Evolutionary conservation across 1,140 invertebrate species (phyloP), one percentile per base, ranked within the genome.

Genomic region (Penaeus vannamei): DNA sequence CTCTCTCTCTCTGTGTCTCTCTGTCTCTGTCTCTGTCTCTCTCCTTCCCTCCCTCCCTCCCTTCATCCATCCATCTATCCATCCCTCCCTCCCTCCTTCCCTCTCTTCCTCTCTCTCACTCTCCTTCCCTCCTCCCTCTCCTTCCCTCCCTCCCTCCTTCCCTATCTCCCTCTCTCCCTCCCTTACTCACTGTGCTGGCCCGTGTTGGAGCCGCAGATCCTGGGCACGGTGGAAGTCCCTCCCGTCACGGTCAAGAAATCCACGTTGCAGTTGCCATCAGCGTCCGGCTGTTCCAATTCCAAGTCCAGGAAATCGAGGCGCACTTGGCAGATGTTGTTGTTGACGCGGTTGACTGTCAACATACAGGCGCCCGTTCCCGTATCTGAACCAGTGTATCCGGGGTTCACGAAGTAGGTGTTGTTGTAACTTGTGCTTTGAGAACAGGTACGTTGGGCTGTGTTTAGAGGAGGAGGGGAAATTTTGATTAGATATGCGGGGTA

Each of bases 221-320:
- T 92, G 0, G 96, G 96, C 3, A 96, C 95, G 0, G 95, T 95
- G 72, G 95, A 94, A 17, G 94, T 93, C 1, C 95, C 95, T 12
- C 96, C 96, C 0, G 95, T 95, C 29, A 97, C 94, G 12, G 94
- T 94, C 69, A 97, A 92, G 14, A 95, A 94, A 92, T 97, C 97
- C 0, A 94, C 95, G 4, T 93, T 92, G 92, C 97, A 97, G 64
- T 94, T 93, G 2, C 97, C 96, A 92, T 95, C 95, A 0, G 94
- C 95, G 90, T 95, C 94, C 0, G 97, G 97, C 87, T 96, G 95
- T 0, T 95, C 94, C 22, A 97, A 92, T 69, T 94, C 94, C 80
- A 97, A 94, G 72, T 96, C 95, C 76, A 96, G 91, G 91, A 97
- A 97, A 91, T 97, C 96, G 61, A 98, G 94, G 32, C 96, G 94